Percentiles rank a stretch among this genome's conserved stretches.
Evolutionary conservation across 2,888 invertebrate species (phyloP).

Genomic region (Margaritifera margaritifera): DNA sequence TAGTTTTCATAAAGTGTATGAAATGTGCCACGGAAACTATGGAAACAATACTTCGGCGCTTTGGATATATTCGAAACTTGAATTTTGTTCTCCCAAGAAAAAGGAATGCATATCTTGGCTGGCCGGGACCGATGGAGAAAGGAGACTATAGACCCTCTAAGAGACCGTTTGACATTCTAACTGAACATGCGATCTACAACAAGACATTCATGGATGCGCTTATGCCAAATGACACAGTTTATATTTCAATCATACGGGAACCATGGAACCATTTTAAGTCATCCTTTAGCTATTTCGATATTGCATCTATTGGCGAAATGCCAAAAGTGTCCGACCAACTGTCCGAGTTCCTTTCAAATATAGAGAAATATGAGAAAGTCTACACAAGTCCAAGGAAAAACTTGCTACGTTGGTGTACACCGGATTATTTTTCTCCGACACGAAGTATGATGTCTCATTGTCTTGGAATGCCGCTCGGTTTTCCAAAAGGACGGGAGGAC

Average conservation of each 20-base stretch:
- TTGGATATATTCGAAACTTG: slow-evolving; percentile 57
- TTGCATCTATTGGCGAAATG: slow-evolving; percentile 51
- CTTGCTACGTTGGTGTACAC: slow-evolving; percentile 57
- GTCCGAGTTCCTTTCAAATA: slow-evolving; percentile 57
- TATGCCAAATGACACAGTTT: slow-evolving; percentile 61
- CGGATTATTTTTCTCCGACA: slow-evolving; percentile 64
- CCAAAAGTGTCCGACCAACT: slow-evolving; percentile 39
- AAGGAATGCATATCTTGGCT: slow-evolving; percentile 64
- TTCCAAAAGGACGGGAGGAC: slow-evolving; percentile 52
- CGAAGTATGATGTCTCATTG: slow-evolving; percentile 67
- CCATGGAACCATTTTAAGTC: slow-evolving; percentile 67
- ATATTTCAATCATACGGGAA: slow-evolving; percentile 65
- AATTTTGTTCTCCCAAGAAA: slow-evolving; percentile 63
- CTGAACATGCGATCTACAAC: slow-evolving; percentile 68
- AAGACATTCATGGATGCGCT: slow-evolving; percentile 49
- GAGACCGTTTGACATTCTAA: slow-evolving; percentile 58
- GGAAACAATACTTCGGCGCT: slow-evolving; percentile 60
- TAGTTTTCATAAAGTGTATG: slow-evolving; percentile 70
- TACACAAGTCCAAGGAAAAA: slow-evolving; percentile 48
- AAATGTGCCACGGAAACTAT: slow-evolving; percentile 70
- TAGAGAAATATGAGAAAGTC: slow-evolving; percentile 59
- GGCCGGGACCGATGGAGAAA: slow-evolving; percentile 64
- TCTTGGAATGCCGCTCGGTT: slow-evolving; percentile 67
- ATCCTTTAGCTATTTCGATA: slow-evolving; percentile 64
- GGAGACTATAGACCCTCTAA: slow-evolving; percentile 57